Evolutionary conservation across 2,113 vertebrate species (phyloP), one percentile per base, ranked within the genome.

Genomic region (Probosciger aterrimus): DNA sequence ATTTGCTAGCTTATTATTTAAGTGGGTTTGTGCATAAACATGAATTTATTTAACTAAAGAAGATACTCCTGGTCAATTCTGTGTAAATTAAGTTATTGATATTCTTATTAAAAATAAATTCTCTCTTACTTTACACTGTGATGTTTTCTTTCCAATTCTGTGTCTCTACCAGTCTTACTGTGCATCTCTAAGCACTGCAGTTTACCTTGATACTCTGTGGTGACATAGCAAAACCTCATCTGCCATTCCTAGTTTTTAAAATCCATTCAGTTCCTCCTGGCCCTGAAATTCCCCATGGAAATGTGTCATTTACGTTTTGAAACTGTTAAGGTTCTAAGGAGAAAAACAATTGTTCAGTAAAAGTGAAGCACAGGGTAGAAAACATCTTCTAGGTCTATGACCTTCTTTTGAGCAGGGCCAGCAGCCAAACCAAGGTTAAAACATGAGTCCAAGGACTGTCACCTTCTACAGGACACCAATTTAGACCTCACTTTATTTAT

Each of bases 41-140:
- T 94, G 44, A 31, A 49, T 82, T 93, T 92, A 95, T 90, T 96
- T 90, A 77, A 93, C 47, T 50, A 49, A 69, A 88, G 27, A 87
- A 81, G n/a, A n/a, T 68, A 86, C 23, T 91, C 90, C 79, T 70
- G 28, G 63, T 69, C 57, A 77, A 25, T 22, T 90, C 95, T 92
- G 80, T 94, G 88, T 82, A 96, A 94, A 93, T 62, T 33, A 92
- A 83, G 39, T 84, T 88, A 86, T n/a, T 88, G 86, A 79, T 93
- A 93, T 68, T 92, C 80, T 84, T 91, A 92, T 55, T 76, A 89
- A 95, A 94, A 95, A 85, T 82, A 91, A 95, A 88, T 82, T 86
- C 60, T 90, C 82, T 90, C 85, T 82, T 87, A 85, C 91, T 91
- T 86, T 93, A 87, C 20, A 33, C n/a, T 37, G 52, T 82, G 30